These are phyloP conservation scores for Acronicta leporina DNA, from an alignment of 2,888 invertebrate genomes.

Conservation along the genomic window DNA sequence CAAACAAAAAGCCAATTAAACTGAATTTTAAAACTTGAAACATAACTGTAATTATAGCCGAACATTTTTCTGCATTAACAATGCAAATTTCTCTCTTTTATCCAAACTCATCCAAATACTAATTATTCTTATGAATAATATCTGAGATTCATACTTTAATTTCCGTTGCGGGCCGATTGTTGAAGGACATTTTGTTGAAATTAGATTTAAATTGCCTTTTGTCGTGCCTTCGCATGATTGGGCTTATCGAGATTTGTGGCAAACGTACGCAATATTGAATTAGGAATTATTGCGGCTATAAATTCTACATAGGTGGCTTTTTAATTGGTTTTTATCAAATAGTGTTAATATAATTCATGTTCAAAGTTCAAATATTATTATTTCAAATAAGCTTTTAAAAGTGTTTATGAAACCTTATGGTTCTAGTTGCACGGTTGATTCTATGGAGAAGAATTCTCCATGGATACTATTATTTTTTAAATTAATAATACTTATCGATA, in stretches of 20 bases:
- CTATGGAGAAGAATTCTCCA: too few species aligned
- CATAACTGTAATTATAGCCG: conserved; percentile 59
- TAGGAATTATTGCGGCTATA: conserved; percentile 28
- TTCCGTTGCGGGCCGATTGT: conserved; percentile 70
- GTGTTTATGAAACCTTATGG: too few species aligned
- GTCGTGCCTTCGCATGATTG: conserved; percentile 72
- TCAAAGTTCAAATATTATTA: too few species aligned
- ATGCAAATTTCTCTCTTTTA: conserved; percentile 71
- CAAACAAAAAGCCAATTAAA: conserved; percentile 63
- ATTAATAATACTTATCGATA: too few species aligned
- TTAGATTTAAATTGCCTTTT: conserved; percentile 77
- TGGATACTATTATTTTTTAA: too few species aligned
- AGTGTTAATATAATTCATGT: too few species aligned
- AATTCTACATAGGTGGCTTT: conserved; percentile 19
- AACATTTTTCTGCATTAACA: conserved; percentile 61
- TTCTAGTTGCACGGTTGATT: too few species aligned
- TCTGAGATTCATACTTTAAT: conserved; percentile 73
- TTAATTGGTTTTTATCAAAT: conserved; percentile 26
- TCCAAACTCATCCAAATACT: conserved; percentile 70
- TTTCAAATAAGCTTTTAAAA: too few species aligned
- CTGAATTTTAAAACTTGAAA: conserved; percentile 68
- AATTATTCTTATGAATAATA: conserved; percentile 77
- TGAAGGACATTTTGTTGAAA: conserved; percentile 65
- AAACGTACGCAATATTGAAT: conserved; percentile 45
- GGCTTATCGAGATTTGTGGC: conserved; percentile 65